A percentile compares a stretch with the other conserved stretches of the same genome.
Evolutionary conservation across 2,888 invertebrate species (phyloP).

Genomic region (Ethmia dodecea): DNA sequence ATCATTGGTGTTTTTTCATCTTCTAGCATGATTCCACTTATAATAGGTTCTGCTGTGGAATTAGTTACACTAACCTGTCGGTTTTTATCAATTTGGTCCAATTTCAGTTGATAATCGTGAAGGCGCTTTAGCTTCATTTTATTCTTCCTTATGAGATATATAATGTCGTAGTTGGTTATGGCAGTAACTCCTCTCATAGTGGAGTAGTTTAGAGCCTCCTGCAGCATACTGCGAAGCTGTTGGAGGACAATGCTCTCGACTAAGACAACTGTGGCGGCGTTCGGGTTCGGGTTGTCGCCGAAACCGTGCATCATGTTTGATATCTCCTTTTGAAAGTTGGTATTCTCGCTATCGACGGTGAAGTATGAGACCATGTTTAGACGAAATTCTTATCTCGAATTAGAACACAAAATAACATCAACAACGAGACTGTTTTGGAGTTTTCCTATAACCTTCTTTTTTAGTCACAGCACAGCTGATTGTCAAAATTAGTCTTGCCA

Average conservation of each 20-base stretch:
- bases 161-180: slow-evolving; percentile 80
- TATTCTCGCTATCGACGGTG: slow-evolving; percentile 51
- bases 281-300: slow-evolving; percentile 90
- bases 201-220: slow-evolving; percentile 84
- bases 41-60: slow-evolving; percentile 35
- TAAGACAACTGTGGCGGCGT: slow-evolving; percentile 87
- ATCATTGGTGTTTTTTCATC: slow-evolving; percentile 72
- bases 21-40: slow-evolving; percentile 54
- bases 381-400: no score
- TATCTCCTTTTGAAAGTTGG: slow-evolving; percentile 82
- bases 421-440: no score
- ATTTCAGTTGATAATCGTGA: slow-evolving; percentile 83
- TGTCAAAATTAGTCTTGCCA: slow-evolving; percentile 5
- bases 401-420: no score
- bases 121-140: slow-evolving; percentile 86
- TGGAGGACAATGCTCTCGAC: slow-evolving; percentile 91
- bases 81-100: slow-evolving; percentile 65
- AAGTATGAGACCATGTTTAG: slow-evolving; percentile 58
- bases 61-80: slow-evolving; percentile 32
- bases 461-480: slow-evolving; percentile 6
- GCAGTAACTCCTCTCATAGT: slow-evolving; percentile 79
- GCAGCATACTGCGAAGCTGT: slow-evolving; percentile 87
- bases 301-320: slow-evolving; percentile 95
- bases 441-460: no score
- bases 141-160: slow-evolving; percentile 90